Evolutionary conservation across 2,888 invertebrate species (phyloP), one percentile per base, ranked within the genome.

Genomic region (Pyrrhia umbra): DNA sequence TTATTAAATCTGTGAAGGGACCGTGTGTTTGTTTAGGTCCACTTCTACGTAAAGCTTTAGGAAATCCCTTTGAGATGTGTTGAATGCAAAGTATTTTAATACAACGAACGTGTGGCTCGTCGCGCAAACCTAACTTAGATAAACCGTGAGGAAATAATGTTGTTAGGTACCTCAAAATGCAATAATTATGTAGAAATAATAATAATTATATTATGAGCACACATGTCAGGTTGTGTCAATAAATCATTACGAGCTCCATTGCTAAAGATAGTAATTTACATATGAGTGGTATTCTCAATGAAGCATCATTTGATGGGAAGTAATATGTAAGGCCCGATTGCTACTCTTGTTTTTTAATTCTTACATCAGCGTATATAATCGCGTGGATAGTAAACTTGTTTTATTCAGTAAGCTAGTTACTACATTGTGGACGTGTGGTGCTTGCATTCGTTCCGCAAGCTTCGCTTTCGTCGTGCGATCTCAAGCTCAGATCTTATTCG

Each of bases 381-480:
- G 46, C 45, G 13, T 47, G 62, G 62, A 60, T 68, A 65, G 68
- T 72, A 74, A 76, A 79, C 78, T 73, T 21, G 78, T 79, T 79
- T 79, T 79, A 63, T 79, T 79, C 74, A 79, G 67, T 79, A 61
- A 74, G 79, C 79, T 76, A 69, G 79, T 76, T 76, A 71, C 80
- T 77, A 81, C 76, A 70, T 70, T 65, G 68, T 69, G 64, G 69
- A 69, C 72, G 75, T 81, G 79, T 83, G 82, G 82, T 77, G 68
- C 64, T 62, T 59, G 72, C 80, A 87, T 90, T 90, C 83, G 90
- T 91, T 90, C 90, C 90, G 88, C 89, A 85, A 88, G 87, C 87
- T 89, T 82, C 78, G 66, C 80, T 85, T 83, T 82, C 78, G 81
- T 82, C 82, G 83, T 86, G 84, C 80, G 80, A 86, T 88, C 84